These are phyloP conservation scores for Pomatorhinus ruficollis DNA, from an alignment of 2,113 vertebrate species.

Conservation along the genomic window DNA sequence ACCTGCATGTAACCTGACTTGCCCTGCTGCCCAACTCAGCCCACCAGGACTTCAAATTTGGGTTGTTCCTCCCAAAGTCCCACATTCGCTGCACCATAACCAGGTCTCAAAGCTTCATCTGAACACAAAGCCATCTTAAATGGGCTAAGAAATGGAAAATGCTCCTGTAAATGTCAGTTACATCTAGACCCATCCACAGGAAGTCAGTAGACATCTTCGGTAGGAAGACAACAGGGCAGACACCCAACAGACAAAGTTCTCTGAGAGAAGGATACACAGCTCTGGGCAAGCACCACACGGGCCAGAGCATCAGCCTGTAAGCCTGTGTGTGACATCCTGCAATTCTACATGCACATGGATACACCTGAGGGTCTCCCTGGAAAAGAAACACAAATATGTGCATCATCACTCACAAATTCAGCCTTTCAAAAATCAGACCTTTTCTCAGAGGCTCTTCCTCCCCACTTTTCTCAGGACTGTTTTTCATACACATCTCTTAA, in stretches of 20 bases:
- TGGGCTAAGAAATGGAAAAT: background rate
- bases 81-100: rapidly evolving
- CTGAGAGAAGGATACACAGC: background rate
- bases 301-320: rapidly evolving
- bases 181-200: background rate
- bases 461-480: background rate
- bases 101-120: background rate
- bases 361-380: background rate
- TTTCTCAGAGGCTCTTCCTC: background rate
- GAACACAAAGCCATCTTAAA: background rate
- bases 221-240: background rate
- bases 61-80: background rate
- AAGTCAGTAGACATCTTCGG: background rate
- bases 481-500: background rate
- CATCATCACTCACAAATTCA: background rate
- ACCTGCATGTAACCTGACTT: rapidly evolving
- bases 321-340: background rate
- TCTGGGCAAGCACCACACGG: rapidly evolving
- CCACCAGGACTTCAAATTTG: background rate
- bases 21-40: rapidly evolving
- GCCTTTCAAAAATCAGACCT: background rate
- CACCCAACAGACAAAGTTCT: background rate
- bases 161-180: background rate
- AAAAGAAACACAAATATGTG: background rate
- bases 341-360: background rate